phyloP scores from a whole-genome alignment of 2,113 vertebrate genomes.

The Caracal caracal region DNA sequence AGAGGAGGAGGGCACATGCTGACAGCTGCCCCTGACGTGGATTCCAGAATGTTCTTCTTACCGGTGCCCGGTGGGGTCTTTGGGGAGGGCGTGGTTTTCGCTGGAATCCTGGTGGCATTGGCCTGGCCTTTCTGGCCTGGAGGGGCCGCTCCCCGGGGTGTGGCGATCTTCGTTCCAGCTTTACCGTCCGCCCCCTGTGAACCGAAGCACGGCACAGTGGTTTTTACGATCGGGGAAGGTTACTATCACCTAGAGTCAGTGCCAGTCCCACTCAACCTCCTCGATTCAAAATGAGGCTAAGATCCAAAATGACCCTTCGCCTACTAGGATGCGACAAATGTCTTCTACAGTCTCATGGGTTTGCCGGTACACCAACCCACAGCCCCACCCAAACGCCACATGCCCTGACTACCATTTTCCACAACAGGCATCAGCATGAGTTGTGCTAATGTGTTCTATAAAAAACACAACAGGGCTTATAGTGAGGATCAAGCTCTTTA shows the following conservation, averaged over 20 bases:
- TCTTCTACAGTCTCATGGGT: not conserved
- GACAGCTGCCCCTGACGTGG: not conserved
- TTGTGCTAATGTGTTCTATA: not conserved
- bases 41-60: constrained; percentile 51
- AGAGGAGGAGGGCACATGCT: not conserved
- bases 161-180: constrained; percentile 82
- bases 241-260: not conserved
- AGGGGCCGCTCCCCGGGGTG: constrained; percentile 80
- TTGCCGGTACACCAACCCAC: not conserved
- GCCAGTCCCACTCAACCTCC: not conserved
- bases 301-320: not conserved
- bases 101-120: constrained; percentile 90
- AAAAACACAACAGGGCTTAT: not conserved
- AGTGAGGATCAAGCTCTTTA: accelerated
- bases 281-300: not conserved
- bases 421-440: not conserved
- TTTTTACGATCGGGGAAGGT: not conserved
- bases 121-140: constrained; percentile 87
- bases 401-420: not conserved
- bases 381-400: not conserved
- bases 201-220: not conserved
- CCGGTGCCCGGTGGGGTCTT: constrained; percentile 88
- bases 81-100: constrained; percentile 88
- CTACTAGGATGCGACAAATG: not conserved
- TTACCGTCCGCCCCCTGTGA: constrained; percentile 83